Evolutionary conservation across 2,888 invertebrate genomes (phyloP), one percentile per base, ranked within the genome.

Genomic region (Tribolium freemani): DNA sequence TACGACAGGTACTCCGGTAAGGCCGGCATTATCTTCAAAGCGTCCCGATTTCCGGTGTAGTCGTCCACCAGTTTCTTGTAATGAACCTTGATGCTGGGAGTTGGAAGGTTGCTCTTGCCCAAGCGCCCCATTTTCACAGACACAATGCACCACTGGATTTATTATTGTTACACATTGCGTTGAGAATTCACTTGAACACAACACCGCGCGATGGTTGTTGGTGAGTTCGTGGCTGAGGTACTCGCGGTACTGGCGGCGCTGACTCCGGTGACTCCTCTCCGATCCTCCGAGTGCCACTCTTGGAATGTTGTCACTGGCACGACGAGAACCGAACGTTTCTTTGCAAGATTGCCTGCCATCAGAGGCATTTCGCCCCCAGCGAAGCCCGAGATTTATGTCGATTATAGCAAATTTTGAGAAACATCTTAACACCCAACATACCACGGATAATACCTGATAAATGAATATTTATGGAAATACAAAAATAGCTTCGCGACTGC

Each of bases 31-130:
- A 88, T 87, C 82, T 86, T 87, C 84, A 73, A 70, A 87, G 86
- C 74, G 74, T 83, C 83, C 71, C 81, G 78, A 77, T 80, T 82
- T 72, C 85, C 85, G 72, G 86, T 85, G 79, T 87, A 88, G 77
- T 90, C 90, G 83, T 90, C 89, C 77, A 89, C 88, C 76, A 90
- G 86, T 81, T 90, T 90, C 77, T 88, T 88, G 84, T 90, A 90
- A 79, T 90, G 89, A 78, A 90, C 89, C 83, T 88, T 86, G 83
- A 90, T 88, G 82, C 87, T 86, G 75, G 88, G 88, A 79, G 87
- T 86, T 58, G 87, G 85, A 72, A 85, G 83, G 66, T 83, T 80
- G 69, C 82, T 80, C 80, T 87, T 88, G 75, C 88, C 86, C 79
- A 89, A 87, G 82, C 89, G 86, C 83, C 89, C 89, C 90, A 89